A percentile compares a stretch with the other conserved stretches of the same genome.
phyloP scores from a whole-genome alignment of 2,113 vertebrate genomes.

The Triplophysa tibetana region DNA sequence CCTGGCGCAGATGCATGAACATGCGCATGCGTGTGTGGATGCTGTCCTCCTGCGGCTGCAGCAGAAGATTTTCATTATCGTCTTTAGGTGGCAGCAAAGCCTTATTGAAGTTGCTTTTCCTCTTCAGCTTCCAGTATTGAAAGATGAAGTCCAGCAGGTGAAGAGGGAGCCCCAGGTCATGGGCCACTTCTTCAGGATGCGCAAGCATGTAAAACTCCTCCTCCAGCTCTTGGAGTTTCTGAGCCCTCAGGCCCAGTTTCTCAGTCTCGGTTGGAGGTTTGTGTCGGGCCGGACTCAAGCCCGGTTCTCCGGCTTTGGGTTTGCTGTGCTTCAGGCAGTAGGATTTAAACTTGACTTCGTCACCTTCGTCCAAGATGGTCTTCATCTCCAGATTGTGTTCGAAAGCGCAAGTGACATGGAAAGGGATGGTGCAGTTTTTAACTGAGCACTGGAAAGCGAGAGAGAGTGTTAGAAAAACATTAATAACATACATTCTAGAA shows the following conservation, averaged over 20 bases:
- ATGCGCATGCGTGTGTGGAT: constrained; percentile 97
- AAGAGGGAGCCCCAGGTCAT: constrained; percentile 77
- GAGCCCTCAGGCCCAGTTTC: constrained; percentile 86
- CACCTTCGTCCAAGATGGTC: constrained; percentile 93
- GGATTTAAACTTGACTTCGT: constrained; percentile 97
- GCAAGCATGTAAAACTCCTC: constrained; percentile 92
- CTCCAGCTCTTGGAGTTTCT: constrained; percentile 92
- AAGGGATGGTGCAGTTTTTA: constrained; percentile 96
- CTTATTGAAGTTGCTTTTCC: constrained; percentile 93
- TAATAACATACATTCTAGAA: background rate
- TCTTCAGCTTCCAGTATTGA: constrained; percentile 98
- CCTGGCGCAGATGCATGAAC: constrained; percentile 98
- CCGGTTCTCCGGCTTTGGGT: constrained; percentile 77
- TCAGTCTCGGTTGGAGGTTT: constrained; percentile 80
- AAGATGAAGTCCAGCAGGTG: constrained; percentile 88
- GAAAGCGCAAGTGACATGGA: constrained; percentile 99
- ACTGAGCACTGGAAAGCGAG: constrained; percentile 84
- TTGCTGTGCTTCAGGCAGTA: constrained; percentile 97
- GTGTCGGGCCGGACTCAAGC: constrained; percentile 76
- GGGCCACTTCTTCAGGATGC: constrained; percentile 82
- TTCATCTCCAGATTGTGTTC: constrained; percentile 98
- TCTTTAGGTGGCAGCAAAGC: constrained; percentile 92
- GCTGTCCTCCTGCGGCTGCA: constrained; percentile 92
- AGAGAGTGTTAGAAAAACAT: background rate
- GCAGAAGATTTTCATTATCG: constrained; percentile 87